These are phyloP conservation scores for Sthenelais limicola DNA, from an alignment of 2,888 invertebrate genomes.

Conservation along the genomic window DNA sequence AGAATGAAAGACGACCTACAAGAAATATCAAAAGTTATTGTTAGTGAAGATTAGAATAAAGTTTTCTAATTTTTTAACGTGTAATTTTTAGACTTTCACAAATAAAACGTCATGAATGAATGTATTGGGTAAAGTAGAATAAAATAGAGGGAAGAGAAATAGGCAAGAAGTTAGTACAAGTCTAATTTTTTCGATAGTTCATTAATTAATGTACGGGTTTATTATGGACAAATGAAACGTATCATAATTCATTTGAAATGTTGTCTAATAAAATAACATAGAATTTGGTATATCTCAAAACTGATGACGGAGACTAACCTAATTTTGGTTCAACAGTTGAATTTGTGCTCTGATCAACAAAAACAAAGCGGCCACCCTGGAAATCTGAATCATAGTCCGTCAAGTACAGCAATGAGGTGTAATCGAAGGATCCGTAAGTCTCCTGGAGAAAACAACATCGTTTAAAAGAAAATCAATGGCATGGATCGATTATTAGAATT, in stretches of 20 bases:
- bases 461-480: not conserved
- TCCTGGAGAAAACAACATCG: conserved; percentile 76
- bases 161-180: not conserved
- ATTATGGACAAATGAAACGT: too few relatives aligned
- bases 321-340: conserved; percentile 83
- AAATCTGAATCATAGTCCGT: conserved; percentile 84
- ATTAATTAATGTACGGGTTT: not conserved
- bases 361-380: conserved; percentile 86
- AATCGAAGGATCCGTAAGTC: conserved; percentile 89
- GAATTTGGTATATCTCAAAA: not conserved
- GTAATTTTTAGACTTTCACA: too few relatives aligned
- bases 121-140: not conserved
- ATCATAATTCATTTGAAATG: not conserved
- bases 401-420: conserved; percentile 87
- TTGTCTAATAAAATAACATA: not conserved
- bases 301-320: conserved; percentile 58
- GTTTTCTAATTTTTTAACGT: not conserved
- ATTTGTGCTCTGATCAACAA: conserved; percentile 79
- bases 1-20: conserved; percentile 83
- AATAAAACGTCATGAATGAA: too few relatives aligned
- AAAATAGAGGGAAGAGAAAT: not conserved
- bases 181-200: not conserved
- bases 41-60: not conserved
- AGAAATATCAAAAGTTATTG: too few relatives aligned
- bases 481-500: too few relatives aligned